A percentile compares a stretch with the other conserved stretches of the same genome.
Evolutionary conservation across 2,888 invertebrate species (phyloP).

Genomic region (Lasioglossum lativentre): DNA sequence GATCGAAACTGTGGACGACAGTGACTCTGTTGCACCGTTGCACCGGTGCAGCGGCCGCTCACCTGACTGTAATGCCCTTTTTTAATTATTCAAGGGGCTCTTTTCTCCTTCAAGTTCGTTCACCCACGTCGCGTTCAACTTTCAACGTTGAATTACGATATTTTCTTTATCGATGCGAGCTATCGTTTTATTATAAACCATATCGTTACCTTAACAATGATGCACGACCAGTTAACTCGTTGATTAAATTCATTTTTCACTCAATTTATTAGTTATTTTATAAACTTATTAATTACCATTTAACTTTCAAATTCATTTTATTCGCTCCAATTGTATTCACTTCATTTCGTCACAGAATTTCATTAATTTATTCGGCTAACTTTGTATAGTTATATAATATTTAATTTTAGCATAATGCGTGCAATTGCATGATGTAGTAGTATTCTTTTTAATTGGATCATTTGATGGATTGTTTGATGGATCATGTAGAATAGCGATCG

Average conservation of each 20-base stretch:
- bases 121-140: not conserved
- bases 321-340: not conserved
- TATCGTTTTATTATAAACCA: not conserved
- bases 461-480: not conserved
- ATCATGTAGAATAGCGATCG: not conserved
- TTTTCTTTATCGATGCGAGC: not conserved
- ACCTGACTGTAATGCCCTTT: slow-evolving; percentile 56
- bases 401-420: not conserved
- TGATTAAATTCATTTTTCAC: not conserved
- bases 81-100: slow-evolving; percentile 51
- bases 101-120: slow-evolving; percentile 28
- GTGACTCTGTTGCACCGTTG: slow-evolving; percentile 60
- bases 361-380: no score
- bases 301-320: not conserved
- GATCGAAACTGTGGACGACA: slow-evolving; percentile 68
- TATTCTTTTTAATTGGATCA: not conserved
- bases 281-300: not conserved
- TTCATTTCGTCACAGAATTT: not conserved
- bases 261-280: not conserved
- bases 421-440: not conserved
- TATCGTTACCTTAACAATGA: not conserved
- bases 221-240: not conserved
- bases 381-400: no score
- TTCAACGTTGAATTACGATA: not conserved
- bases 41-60: slow-evolving; percentile 36